Evolutionary conservation across 2,797 vertebrate genomes (phyloP).

Genomic region (Denticeps clupeoides): DNA sequence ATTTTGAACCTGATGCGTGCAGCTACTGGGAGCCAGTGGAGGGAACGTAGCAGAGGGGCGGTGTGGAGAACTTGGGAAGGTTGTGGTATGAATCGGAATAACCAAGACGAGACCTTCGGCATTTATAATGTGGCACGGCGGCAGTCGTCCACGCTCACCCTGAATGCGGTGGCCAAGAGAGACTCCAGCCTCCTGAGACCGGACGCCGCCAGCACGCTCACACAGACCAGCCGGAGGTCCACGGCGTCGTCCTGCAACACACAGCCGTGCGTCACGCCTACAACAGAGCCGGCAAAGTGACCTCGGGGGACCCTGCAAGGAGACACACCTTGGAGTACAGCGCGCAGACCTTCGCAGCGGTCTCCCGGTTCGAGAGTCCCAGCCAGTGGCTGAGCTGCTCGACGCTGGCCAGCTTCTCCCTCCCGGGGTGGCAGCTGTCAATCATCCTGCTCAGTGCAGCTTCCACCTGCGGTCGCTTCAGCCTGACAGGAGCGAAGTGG

Average conservation of each 20-base stretch:
- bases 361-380: slow-evolving; percentile 29
- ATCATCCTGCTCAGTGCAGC: slow-evolving; percentile 37
- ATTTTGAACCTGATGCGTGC: too few species aligned
- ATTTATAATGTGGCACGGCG: slow-evolving; percentile 1
- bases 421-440: slow-evolving; percentile 40
- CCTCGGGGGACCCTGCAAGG: too few species aligned
- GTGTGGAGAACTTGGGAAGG: too few species aligned
- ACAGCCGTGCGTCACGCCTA: background rate
- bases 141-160: slow-evolving; percentile 35
- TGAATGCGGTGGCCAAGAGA: slow-evolving; percentile 62
- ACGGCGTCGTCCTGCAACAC: slow-evolving; percentile 48
- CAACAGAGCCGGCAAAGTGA: background rate
- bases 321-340: slow-evolving; percentile 49
- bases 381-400: slow-evolving; percentile 45
- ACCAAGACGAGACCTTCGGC: too few species aligned
- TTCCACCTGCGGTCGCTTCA: slow-evolving; percentile 30
- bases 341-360: slow-evolving; percentile 34
- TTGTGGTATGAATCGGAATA: too few species aligned
- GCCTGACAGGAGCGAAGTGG: slow-evolving; percentile 25
- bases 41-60: too few species aligned
- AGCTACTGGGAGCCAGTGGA: too few species aligned
- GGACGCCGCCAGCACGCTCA: slow-evolving; percentile 57
- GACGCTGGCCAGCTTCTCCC: slow-evolving; percentile 14
- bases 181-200: slow-evolving; percentile 49
- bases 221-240: slow-evolving; percentile 62